These are phyloP conservation scores for Diaphora mendica DNA, from an alignment of 2,888 invertebrate species.

Conservation along the genomic window DNA sequence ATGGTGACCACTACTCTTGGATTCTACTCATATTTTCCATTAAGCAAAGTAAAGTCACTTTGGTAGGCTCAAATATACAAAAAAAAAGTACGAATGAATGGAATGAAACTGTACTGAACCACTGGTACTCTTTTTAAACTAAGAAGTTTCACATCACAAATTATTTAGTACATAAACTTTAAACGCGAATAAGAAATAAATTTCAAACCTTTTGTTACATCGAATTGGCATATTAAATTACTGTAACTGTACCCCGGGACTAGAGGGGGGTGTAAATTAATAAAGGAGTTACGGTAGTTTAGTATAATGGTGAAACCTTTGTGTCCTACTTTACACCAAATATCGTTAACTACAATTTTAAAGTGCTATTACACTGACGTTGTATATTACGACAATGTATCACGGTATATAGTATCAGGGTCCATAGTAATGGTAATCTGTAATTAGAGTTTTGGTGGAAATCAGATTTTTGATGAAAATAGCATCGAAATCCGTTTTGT, in stretches of 20 bases:
- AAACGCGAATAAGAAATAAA: not conserved
- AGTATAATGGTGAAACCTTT: constrained; percentile 2
- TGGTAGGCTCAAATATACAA: too few species aligned
- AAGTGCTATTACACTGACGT: not conserved
- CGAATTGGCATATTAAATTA: not conserved
- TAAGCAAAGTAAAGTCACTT: too few species aligned
- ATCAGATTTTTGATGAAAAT: too few species aligned
- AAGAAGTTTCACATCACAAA: not conserved
- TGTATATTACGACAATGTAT: not conserved
- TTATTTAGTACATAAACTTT: not conserved
- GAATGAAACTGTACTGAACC: too few species aligned
- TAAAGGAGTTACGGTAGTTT: not conserved
- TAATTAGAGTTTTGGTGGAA: too few species aligned
- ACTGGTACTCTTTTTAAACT: too few species aligned
- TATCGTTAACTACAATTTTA: not conserved
- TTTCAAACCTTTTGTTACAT: not conserved
- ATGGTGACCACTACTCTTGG: too few species aligned
- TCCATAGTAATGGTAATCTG: not conserved
- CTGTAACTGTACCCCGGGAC: not conserved
- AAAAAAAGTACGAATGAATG: too few species aligned
- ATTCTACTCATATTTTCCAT: too few species aligned
- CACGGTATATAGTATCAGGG: not conserved
- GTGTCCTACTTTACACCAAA: not conserved
- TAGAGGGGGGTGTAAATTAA: not conserved
- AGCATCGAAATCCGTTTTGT: too few species aligned